Percentiles rank a stretch among this genome's conserved stretches.
phyloP scores from a whole-genome alignment of 1,140 invertebrate genomes.

The Drosophila triauraria region DNA sequence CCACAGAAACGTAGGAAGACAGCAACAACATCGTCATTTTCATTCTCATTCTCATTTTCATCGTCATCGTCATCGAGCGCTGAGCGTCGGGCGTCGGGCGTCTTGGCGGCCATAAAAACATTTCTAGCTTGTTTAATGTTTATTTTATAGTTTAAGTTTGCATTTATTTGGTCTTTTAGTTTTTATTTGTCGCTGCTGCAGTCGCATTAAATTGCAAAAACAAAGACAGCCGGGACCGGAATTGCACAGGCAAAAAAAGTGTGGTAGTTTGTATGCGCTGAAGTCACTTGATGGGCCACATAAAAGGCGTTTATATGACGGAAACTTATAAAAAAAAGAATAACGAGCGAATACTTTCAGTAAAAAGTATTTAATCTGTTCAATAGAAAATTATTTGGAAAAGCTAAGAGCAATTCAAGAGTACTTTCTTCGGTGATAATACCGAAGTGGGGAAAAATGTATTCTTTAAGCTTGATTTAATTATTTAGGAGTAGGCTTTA shows the following conservation, averaged over 20 bases:
- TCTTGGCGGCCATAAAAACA: constrained; percentile 81
- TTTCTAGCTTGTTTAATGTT: constrained; percentile 84
- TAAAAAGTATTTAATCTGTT: neutral
- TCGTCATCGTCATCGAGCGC: constrained; percentile 28
- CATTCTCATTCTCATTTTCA: constrained; percentile 25
- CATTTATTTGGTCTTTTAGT: constrained; percentile 84
- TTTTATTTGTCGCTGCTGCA: constrained; percentile 65
- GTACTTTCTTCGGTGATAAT: neutral
- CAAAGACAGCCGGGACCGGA: constrained; percentile 30
- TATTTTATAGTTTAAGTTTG: constrained; percentile 84
- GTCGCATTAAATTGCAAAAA: constrained; percentile 44
- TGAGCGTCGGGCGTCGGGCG: constrained; percentile 34
- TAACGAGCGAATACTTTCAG: neutral
- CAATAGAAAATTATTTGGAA: neutral
- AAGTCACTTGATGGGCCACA: neutral
- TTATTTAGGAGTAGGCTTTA: too few species aligned
- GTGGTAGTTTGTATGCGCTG: neutral
- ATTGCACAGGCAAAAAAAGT: constrained; percentile 11
- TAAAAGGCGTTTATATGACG: neutral
- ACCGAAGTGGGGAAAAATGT: too few species aligned
- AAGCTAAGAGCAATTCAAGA: neutral
- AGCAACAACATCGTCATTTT: constrained; percentile 46
- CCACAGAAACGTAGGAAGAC: constrained; percentile 27
- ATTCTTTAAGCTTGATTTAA: too few species aligned
- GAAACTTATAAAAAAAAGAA: neutral